phyloP scores from a whole-genome alignment of 2,888 invertebrate species.

The Acronicta leporina region DNA sequence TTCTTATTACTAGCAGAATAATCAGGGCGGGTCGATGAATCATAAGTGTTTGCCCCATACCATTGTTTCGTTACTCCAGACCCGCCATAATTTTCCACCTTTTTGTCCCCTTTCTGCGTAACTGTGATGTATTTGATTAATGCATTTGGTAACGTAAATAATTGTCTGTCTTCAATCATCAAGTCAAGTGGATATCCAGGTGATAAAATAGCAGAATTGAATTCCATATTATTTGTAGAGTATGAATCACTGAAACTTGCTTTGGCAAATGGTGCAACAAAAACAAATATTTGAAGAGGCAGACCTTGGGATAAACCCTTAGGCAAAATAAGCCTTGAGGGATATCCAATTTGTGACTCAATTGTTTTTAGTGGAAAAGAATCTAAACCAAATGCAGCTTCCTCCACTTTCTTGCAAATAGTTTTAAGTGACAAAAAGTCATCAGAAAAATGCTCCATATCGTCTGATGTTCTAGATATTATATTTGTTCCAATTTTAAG shows the following conservation, averaged over 20 bases:
- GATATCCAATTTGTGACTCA: conserved; percentile 90
- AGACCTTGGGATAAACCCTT: conserved; percentile 91
- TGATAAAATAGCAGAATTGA: conserved; percentile 78
- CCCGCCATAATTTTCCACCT: conserved; percentile 60
- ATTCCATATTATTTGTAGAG: conserved; percentile 77
- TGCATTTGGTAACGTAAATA: conserved; percentile 78
- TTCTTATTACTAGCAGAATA: conserved; percentile 42
- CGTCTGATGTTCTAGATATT: conserved; percentile 90
- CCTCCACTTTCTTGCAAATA: conserved; percentile 89
- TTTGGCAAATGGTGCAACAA: conserved; percentile 88
- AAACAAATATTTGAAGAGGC: conserved; percentile 90
- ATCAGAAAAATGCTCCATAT: conserved; percentile 89
- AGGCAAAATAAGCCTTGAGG: conserved; percentile 91
- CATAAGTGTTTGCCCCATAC: conserved; percentile 54
- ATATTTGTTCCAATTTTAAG: conserved; percentile 90
- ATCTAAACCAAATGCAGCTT: conserved; percentile 87
- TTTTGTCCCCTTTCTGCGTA: conserved; percentile 70
- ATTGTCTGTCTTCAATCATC: conserved; percentile 83
- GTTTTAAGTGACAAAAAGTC: conserved; percentile 90
- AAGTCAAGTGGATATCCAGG: conserved; percentile 94
- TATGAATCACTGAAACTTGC: conserved; percentile 61
- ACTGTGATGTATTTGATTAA: conserved; percentile 75
- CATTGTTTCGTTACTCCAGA: conserved; percentile 61
- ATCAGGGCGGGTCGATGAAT: conserved; percentile 54
- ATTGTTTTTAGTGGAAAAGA: conserved; percentile 83